Evolutionary conservation across 1,140 invertebrate genomes (phyloP).

Genomic region (Drosophila suzukii): DNA sequence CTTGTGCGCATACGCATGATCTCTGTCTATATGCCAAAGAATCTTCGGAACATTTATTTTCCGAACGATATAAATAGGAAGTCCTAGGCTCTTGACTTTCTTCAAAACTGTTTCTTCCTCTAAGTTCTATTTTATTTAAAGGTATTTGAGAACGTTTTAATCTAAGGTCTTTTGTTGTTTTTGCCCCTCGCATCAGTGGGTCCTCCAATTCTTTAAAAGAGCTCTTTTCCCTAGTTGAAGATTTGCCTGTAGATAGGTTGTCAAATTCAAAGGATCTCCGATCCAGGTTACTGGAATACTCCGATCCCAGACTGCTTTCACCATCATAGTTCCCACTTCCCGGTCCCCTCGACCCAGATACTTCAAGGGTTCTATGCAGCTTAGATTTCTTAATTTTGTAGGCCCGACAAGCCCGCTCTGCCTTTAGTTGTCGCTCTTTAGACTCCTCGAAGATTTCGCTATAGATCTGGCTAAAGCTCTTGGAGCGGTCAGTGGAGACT

Average conservation of each 20-base stretch:
- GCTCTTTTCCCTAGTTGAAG: background rate
- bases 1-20: background rate
- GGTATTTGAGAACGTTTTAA: background rate
- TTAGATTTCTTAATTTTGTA: constrained; percentile 35
- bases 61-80: too few relatives aligned
- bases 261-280: background rate
- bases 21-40: background rate
- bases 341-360: background rate
- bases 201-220: background rate
- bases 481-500: constrained; percentile 47
- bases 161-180: background rate
- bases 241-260: background rate
- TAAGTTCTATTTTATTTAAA: background rate
- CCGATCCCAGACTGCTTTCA: constrained; percentile 7
- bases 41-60: background rate
- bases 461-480: constrained; percentile 66
- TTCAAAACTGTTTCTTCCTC: background rate
- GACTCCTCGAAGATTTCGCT: constrained; percentile 67
- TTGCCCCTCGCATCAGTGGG: background rate
- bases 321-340: background rate
- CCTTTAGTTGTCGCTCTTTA: constrained; percentile 45
- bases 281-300: background rate
- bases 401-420: constrained; percentile 24
- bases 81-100: background rate
- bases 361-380: background rate